These are phyloP conservation scores for Bombus waltoni DNA, from an alignment of 1,140 invertebrate genomes.

Conservation along the genomic window DNA sequence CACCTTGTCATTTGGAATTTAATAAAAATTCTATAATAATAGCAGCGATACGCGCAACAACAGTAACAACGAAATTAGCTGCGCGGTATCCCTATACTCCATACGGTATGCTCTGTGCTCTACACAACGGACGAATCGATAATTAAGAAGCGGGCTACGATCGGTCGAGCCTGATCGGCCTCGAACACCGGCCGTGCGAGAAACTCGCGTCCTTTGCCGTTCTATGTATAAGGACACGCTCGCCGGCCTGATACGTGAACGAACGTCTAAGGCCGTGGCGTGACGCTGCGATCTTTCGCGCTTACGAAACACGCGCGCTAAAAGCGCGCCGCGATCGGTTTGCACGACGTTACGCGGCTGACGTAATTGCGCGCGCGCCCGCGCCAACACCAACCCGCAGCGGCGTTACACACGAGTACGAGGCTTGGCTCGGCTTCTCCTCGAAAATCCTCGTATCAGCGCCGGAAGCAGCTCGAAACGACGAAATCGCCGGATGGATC, in stretches of 20 bases:
- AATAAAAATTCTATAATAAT: not conserved
- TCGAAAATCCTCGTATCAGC: conserved; percentile 25
- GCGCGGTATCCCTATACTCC: too few species aligned
- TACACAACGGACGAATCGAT: not conserved
- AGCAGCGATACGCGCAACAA: not conserved
- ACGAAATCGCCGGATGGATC: conserved; percentile 37
- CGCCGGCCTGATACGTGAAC: not conserved
- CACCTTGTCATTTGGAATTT: not conserved
- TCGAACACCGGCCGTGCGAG: conserved; percentile 50
- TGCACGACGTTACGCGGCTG: conserved; percentile 60
- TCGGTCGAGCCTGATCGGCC: conserved; percentile 17
- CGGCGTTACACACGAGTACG: not conserved
- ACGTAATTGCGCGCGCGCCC: conserved; percentile 53
- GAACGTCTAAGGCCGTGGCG: conserved; percentile 17
- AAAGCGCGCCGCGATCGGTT: conserved; percentile 38
- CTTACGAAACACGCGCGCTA: conserved; percentile 37
- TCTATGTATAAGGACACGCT: conserved; percentile 37
- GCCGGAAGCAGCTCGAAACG: conserved; percentile 37
- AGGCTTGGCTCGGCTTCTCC: conserved; percentile 1
- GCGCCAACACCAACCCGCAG: not conserved
- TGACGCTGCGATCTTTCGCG: conserved; percentile 39
- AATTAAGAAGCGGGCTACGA: conserved; percentile 16
- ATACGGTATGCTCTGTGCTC: too few species aligned
- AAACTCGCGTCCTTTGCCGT: conserved; percentile 58
- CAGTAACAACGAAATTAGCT: not conserved